A percentile compares a stretch with the other conserved stretches of the same genome.
These are phyloP conservation scores for Rhynchonema sp. DNA, from an alignment of 2,888 invertebrate genomes.

Conservation along the genomic window DNA sequence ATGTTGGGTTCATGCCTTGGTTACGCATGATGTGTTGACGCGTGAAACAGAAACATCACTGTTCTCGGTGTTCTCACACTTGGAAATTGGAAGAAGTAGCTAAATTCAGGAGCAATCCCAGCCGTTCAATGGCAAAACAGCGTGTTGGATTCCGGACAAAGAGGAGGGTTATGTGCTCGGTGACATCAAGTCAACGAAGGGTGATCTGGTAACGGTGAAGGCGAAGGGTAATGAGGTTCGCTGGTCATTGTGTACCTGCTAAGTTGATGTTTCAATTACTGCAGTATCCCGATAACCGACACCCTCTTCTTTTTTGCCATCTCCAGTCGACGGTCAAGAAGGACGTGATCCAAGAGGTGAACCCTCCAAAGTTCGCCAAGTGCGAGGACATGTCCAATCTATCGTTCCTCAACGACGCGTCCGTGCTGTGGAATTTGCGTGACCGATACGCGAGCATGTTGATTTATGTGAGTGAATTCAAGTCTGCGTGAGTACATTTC, in stretches of 20 bases:
- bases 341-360: slow-evolving; percentile 78
- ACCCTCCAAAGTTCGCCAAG: slow-evolving; percentile 98
- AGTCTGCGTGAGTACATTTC: no score
- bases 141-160: slow-evolving; percentile 5
- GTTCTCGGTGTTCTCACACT: no score
- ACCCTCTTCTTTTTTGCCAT: background rate
- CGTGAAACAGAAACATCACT: no score
- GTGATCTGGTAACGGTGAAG: slow-evolving; percentile 69
- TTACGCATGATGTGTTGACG: no score
- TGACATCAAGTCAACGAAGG: slow-evolving; percentile 95
- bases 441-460: slow-evolving; percentile 90
- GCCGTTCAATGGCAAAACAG: slow-evolving; percentile 7
- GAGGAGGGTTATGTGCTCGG: slow-evolving; percentile 59
- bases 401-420: slow-evolving; percentile 97
- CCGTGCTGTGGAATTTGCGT: slow-evolving; percentile 91
- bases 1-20: no score
- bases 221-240: background rate
- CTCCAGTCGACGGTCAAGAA: slow-evolving; percentile 47
- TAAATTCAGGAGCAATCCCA: background rate
- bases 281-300: background rate
- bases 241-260: no score
- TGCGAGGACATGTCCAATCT: slow-evolving; percentile 48
- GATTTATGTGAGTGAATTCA: slow-evolving; percentile 32
- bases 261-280: background rate
- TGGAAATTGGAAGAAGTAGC: no score